Base-by-base conservation (phyloP, 2,888 invertebrate species). In the Parelbella ahira region DNA sequence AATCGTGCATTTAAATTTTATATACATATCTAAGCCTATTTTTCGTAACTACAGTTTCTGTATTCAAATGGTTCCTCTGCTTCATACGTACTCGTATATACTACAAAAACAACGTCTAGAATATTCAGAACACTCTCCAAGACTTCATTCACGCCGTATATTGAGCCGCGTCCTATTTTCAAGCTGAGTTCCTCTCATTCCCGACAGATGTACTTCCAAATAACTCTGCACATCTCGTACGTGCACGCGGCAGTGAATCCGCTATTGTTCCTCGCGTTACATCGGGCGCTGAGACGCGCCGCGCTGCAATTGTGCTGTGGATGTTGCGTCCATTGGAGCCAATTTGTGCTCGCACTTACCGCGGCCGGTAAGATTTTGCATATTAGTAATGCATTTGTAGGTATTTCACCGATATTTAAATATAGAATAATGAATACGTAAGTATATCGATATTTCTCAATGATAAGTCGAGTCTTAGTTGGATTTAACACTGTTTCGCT, bases 241-340 rank as follows among this genome's bases (percentile, higher is more conserved):
- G 92, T 94, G 52, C 95, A 95, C 79, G 94, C 95, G 19, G 94
- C 94, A 59, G 93, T 94, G 54, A 95, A 95, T 68, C 95, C 95
- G 1, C 90, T 93, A 20, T 87, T 95, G 52, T 94, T 95, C 77
- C 89, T 95, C 72, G 91, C 93, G 33, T 86, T 95, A 41, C 94
- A 95, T 68, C 90, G 92, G 18, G 94, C 94, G 1, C 84, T 94
- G 47, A 88, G 94, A 8, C 89, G 91, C 37, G 94, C 94, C 0
- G 89, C 92, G 21, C 77, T 93, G 34, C 93, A 93, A 68, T 81
- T 93, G 24, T 93, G 94, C 81, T 94, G 94, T 76, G 93, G 94
- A 29, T 91, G 91, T 70, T 91, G 92, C 72, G 90, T 91, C 52
- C 89, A 89, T 54, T 88, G 91, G 82, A 90, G 89, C 53, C 88